phyloP scores from a whole-genome alignment of 2,888 invertebrate species.

The Drosophila helvetica region DNA sequence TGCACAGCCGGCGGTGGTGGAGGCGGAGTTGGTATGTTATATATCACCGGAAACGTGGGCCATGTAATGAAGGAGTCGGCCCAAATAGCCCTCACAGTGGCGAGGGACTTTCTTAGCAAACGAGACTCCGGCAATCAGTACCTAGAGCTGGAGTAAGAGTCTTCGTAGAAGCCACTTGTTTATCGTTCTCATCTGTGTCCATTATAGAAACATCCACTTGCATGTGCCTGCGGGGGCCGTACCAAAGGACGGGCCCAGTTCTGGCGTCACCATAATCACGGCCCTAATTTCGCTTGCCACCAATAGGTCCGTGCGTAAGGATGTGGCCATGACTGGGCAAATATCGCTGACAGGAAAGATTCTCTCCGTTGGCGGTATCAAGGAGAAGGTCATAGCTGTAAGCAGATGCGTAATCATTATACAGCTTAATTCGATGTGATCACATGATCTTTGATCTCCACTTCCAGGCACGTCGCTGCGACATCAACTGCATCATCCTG shows the following conservation, averaged over 20 bases:
- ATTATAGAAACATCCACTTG: conserved; percentile 91
- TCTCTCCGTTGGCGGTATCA: conserved; percentile 97
- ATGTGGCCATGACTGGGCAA: conserved; percentile 99
- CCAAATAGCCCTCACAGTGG: conserved; percentile 96
- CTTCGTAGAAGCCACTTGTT: background rate
- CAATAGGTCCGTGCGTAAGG: conserved; percentile 88
- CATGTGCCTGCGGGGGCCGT: conserved; percentile 99
- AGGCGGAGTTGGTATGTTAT: conserved; percentile 96
- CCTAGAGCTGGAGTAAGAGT: conserved; percentile 88
- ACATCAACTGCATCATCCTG: conserved; percentile 94
- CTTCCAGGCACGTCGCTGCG: conserved; percentile 95
- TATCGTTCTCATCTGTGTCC: conserved; percentile 91
- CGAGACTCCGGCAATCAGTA: conserved; percentile 89
- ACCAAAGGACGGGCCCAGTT: conserved; percentile 98
- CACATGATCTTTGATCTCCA: too few relatives aligned
- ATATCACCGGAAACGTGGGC: conserved; percentile 94
- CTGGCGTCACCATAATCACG: conserved; percentile 96
- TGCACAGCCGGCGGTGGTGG: conserved; percentile 44
- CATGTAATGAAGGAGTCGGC: conserved; percentile 99
- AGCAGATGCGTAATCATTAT: conserved; percentile 65
- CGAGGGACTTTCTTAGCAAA: conserved; percentile 90
- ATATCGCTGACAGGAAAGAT: conserved; percentile 96
- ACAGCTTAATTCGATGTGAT: too few relatives aligned
- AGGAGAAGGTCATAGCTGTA: conserved; percentile 98
- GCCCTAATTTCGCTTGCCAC: conserved; percentile 94